Evolutionary conservation across 1,140 invertebrate genomes (phyloP).

Genomic region (Drosophila parabipectinata): DNA sequence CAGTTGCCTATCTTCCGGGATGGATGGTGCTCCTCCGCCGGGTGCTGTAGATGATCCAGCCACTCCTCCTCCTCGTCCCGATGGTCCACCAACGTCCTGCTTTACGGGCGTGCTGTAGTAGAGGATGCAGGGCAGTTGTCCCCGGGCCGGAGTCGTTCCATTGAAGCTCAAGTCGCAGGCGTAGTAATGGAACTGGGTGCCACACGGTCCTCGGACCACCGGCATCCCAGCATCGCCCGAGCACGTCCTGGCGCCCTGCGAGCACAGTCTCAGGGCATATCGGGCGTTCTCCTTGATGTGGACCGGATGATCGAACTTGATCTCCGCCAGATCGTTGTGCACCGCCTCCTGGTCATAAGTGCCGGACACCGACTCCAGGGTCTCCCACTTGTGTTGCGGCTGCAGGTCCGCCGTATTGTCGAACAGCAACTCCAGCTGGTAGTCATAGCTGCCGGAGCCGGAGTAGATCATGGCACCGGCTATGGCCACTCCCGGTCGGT

Average conservation of each 20-base stretch:
- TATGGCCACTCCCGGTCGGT: slow-evolving; percentile 94
- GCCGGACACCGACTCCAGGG: slow-evolving; percentile 76
- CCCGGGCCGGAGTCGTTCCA: slow-evolving; percentile 95
- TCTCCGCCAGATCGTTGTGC: slow-evolving; percentile 91
- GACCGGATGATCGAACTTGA: slow-evolving; percentile 95
- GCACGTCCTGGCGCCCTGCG: slow-evolving; percentile 95
- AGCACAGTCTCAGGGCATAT: slow-evolving; percentile 94
- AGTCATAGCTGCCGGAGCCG: slow-evolving; percentile 93
- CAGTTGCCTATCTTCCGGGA: slow-evolving; percentile 24
- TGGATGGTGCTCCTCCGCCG: not conserved
- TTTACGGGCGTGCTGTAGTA: slow-evolving; percentile 89
- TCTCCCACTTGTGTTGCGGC: slow-evolving; percentile 84
- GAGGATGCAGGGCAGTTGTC: slow-evolving; percentile 97
- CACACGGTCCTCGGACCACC: slow-evolving; percentile 95
- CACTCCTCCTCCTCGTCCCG: not conserved
- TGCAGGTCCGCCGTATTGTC: slow-evolving; percentile 86
- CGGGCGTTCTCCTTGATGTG: slow-evolving; percentile 95
- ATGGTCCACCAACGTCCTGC: slow-evolving; percentile 30
- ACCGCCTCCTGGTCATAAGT: slow-evolving; percentile 86
- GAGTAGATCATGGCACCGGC: slow-evolving; percentile 95
- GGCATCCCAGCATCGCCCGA: slow-evolving; percentile 96
- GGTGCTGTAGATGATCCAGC: not conserved
- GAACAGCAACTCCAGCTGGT: slow-evolving; percentile 95
- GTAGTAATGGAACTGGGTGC: slow-evolving; percentile 95
- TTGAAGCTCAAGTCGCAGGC: slow-evolving; percentile 97